Conservation (phyloP, 2,888 invertebrate species). For the Crepidodera aurea region DNA sequence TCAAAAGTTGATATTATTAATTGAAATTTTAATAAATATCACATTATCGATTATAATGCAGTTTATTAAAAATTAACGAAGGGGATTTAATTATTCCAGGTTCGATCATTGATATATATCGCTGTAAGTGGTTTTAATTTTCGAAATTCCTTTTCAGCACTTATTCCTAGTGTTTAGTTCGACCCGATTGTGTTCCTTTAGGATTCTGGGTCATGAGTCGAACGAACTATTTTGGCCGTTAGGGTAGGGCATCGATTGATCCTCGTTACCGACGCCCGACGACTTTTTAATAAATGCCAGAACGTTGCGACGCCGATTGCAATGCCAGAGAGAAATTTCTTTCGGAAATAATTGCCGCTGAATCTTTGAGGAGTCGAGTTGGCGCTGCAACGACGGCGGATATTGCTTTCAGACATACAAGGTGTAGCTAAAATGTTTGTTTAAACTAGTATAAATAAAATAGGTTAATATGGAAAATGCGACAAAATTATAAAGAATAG, state of each 20-base stretch:
- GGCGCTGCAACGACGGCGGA: background rate
- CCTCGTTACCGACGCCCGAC: slow-evolving; percentile 10
- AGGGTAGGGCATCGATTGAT: slow-evolving; percentile 11
- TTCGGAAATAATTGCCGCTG: background rate
- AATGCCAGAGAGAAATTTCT: background rate
- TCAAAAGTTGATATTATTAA: too few relatives aligned
- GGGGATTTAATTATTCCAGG: background rate
- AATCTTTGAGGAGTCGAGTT: background rate
- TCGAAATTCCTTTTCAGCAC: background rate
- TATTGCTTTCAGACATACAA: background rate
- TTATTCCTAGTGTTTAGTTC: slow-evolving; percentile 1
- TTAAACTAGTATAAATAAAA: too few relatives aligned
- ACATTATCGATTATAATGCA: too few relatives aligned
- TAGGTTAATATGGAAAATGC: too few relatives aligned
- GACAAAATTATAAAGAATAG: too few relatives aligned
- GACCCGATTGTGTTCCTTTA: background rate
- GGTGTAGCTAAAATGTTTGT: background rate
- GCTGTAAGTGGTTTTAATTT: background rate
- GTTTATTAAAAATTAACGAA: background rate
- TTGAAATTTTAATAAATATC: too few relatives aligned
- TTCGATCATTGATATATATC: background rate
- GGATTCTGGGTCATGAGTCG: background rate
- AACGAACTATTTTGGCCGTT: slow-evolving; percentile 1
- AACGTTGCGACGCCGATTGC: background rate
- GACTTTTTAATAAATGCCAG: slow-evolving; percentile 11